Conservation (phyloP, 2,888 invertebrate genomes). For the Brachypalpus laphriformis region DNA sequence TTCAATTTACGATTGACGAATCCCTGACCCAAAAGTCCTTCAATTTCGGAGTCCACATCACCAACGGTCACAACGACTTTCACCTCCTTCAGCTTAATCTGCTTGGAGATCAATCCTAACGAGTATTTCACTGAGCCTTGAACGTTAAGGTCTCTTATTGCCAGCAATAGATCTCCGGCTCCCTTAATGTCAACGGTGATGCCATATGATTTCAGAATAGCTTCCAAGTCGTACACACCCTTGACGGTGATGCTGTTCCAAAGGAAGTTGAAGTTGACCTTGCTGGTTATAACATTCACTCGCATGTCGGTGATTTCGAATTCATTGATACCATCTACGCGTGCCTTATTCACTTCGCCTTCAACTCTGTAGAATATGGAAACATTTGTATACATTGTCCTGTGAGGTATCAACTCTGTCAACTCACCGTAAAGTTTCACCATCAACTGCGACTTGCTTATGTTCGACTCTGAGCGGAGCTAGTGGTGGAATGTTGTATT, state of each 20-base stretch:
- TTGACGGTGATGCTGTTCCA: conserved; percentile 75
- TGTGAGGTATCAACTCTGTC: not conserved
- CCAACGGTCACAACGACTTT: conserved; percentile 75
- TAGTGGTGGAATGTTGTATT: conserved; percentile 78
- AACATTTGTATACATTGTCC: not conserved
- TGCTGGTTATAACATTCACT: conserved; percentile 78
- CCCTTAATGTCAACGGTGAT: conserved; percentile 79
- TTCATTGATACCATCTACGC: conserved; percentile 78
- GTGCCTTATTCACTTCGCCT: conserved; percentile 77
- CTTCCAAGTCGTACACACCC: conserved; percentile 77
- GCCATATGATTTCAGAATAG: conserved; percentile 78
- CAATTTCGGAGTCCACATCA: conserved; percentile 78
- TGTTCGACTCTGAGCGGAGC: conserved; percentile 78
- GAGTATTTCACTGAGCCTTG: conserved; percentile 78
- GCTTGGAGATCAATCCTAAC: conserved; percentile 76
- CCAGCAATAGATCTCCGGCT: conserved; percentile 78
- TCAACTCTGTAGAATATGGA: conserved; percentile 57
- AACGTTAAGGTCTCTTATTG: conserved; percentile 77
- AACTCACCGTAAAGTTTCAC: conserved; percentile 33
- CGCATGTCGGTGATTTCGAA: conserved; percentile 78
- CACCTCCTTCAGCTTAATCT: conserved; percentile 78
- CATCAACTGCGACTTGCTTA: conserved; percentile 76
- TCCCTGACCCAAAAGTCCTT: conserved; percentile 76
- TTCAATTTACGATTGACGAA: conserved; percentile 79
- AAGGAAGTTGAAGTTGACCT: conserved; percentile 76